Evolutionary conservation across 2,113 vertebrate species (phyloP).

Genomic region (Australoheros scitulus): DNA sequence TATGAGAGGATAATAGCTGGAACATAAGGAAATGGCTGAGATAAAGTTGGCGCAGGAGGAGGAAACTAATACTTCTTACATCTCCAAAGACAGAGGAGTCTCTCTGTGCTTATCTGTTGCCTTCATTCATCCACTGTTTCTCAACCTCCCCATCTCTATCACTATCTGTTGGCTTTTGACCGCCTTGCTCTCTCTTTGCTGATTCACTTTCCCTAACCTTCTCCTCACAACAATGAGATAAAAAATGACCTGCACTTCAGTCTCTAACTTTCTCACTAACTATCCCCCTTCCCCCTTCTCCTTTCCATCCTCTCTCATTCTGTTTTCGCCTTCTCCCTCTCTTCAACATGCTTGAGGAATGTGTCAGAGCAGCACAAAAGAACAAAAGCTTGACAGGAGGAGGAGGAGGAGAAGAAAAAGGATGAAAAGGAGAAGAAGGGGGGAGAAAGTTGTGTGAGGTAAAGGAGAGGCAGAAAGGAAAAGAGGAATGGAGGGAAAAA

Average conservation of each 20-base stretch:
- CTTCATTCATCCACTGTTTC: slow-evolving; percentile 36
- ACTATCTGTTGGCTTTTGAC: slow-evolving; percentile 61
- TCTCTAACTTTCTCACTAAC: slow-evolving; percentile 50
- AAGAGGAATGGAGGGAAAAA: slow-evolving; percentile 38
- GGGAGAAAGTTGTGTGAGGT: slow-evolving; percentile 49
- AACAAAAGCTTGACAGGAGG: slow-evolving; percentile 72
- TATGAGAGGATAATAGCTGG: slow-evolving; percentile 12
- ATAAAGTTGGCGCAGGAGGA: slow-evolving; percentile 56
- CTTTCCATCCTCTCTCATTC: slow-evolving; percentile 42
- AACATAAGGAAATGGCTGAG: slow-evolving; percentile 46
- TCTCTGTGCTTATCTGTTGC: slow-evolving; percentile 52
- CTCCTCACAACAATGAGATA: slow-evolving; percentile 66
- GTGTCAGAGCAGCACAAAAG: slow-evolving; percentile 76
- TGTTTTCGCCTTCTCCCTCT: slow-evolving; percentile 44
- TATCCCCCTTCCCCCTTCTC: background rate
- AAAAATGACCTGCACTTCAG: slow-evolving; percentile 59
- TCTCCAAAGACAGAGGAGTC: slow-evolving; percentile 55
- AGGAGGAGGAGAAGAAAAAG: slow-evolving; percentile 35
- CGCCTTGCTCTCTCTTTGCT: slow-evolving; percentile 46
- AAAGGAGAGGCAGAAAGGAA: slow-evolving; percentile 40
- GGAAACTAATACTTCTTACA: slow-evolving; percentile 59
- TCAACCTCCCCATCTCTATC: slow-evolving; percentile 60
- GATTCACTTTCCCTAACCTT: slow-evolving; percentile 59
- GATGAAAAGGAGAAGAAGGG: background rate
- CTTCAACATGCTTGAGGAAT: slow-evolving; percentile 70